Base-by-base conservation (phyloP, 1,140 invertebrate species). In the Ceratina calcarata region DNA sequence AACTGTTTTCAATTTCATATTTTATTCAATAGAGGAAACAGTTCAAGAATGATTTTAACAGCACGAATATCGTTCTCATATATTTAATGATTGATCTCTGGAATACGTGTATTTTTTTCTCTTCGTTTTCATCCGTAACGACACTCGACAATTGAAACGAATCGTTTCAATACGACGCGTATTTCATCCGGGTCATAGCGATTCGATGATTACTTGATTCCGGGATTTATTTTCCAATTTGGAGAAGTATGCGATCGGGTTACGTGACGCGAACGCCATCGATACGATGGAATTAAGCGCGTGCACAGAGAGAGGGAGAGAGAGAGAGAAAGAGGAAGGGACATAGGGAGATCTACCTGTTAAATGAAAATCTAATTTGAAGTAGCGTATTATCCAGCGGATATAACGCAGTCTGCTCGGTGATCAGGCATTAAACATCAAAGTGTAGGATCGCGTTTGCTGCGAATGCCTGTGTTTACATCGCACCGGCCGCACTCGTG, bases 191-290 rank as follows among this genome's bases (percentile, higher is more conserved):
- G 58, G 7, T 64, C 32, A 37, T 37, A 37, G 32, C 32, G 32
- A 58, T 2, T 24, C 62, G 70, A 71, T 37, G 32, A 86, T 83
- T 84, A 86, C 76, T 84, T 74, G 57, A 68, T 12, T 66, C 65
- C 69, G 76, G 53, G 84, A 89, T 89, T 89, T 87, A 87, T 67
- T 88, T 77, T 65, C 53, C 83, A 85, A 89, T 88, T 89, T 84
- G 75, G 70, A 68, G 64, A 81, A 61, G 57, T 32, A 61, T 20
- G 45, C 12, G 57, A 20, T 32, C 24, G 13, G 18, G 24, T 61
- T 49, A 61, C 37, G 22, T 24, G 70, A 55, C 49, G 18, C 37
- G 60, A 20, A n/a, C 18, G 49, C 24, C 13, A 65, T 64, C 24
- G 66, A 77, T 55, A 53, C 45, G 58, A 49, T 12, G 18, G 18